phyloP scores from a whole-genome alignment of 2,888 invertebrate genomes.

The Drosophila picticornis region DNA sequence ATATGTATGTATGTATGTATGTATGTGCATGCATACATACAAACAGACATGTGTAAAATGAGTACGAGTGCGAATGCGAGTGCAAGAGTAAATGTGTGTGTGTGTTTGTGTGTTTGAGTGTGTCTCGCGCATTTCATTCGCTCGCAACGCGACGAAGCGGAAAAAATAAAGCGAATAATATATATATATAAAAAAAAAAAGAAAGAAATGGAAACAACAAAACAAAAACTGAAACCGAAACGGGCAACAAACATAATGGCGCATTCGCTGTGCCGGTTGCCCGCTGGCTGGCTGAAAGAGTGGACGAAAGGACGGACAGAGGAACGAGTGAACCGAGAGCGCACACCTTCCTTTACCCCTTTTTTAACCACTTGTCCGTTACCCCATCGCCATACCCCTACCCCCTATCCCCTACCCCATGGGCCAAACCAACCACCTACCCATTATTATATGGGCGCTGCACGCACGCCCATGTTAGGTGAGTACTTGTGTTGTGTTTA shows the following conservation, averaged over 20 bases:
- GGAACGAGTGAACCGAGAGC: conserved; percentile 20
- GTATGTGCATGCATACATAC: conserved; percentile 14
- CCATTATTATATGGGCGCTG: conserved; percentile 62
- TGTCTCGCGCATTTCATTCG: conserved; percentile 74
- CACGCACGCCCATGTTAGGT: conserved; percentile 67
- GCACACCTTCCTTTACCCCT: conserved; percentile 3
- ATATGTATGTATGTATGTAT: conserved; percentile 39
- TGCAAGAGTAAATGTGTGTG: conserved; percentile 23
- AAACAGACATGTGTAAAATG: conserved; percentile 30
- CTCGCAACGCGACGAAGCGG: conserved; percentile 78
- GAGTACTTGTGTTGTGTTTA: conserved; percentile 5
- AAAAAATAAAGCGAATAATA: conserved; percentile 80
- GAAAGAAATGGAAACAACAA: conserved; percentile 72
- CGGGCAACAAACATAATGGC: conserved; percentile 75
- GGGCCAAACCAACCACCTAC: conserved; percentile 35
- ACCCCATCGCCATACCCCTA: background rate
- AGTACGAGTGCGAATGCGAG: conserved; percentile 38
- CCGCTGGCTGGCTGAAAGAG: conserved; percentile 37
- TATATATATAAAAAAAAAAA: conserved; percentile 28
- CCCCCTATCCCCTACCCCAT: conserved; percentile 1
- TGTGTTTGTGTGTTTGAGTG: conserved; percentile 26
- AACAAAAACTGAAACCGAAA: conserved; percentile 62
- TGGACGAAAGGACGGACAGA: background rate
- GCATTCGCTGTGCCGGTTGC: conserved; percentile 57
- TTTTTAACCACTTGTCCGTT: conserved; percentile 3